These are phyloP conservation scores for Coremacera marginata DNA, from an alignment of 2,888 invertebrate species.

Conservation along the genomic window DNA sequence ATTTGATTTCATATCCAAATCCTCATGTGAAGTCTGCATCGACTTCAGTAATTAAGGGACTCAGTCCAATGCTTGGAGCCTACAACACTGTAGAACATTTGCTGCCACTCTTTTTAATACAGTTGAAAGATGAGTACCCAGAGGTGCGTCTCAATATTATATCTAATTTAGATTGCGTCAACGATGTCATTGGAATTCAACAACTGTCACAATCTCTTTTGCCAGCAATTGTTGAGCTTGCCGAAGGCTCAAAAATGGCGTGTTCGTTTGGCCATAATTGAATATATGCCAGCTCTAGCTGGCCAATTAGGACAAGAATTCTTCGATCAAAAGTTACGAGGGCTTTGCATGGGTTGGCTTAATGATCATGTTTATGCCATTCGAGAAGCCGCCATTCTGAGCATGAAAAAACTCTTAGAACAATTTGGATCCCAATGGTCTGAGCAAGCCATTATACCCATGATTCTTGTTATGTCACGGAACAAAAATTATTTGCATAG, in stretches of 20 bases:
- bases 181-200: conserved; percentile 92
- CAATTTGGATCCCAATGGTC: conserved; percentile 99
- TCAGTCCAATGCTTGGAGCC: conserved; percentile 97
- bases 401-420: conserved; percentile 95
- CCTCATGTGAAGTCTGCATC: conserved; percentile 99
- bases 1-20: conserved; percentile 96
- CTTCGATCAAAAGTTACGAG: conserved; percentile 97
- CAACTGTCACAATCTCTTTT: conserved; percentile 89
- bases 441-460: conserved; percentile 95
- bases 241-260: conserved; percentile 99
- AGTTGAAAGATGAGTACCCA: conserved; percentile 98
- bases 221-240: conserved; percentile 98
- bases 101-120: conserved; percentile 93
- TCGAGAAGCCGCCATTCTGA: conserved; percentile 96
- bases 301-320: conserved; percentile 97
- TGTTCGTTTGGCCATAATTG: conserved; percentile 94
- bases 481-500: conserved; percentile 97
- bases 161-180: conserved; percentile 98
- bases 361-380: conserved; percentile 99
- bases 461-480: conserved; percentile 92
- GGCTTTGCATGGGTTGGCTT: conserved; percentile 98
- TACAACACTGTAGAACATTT: conserved; percentile 98
- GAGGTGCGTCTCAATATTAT: conserved; percentile 99
- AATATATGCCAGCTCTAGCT: conserved; percentile 97
- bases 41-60: conserved; percentile 99